Base-by-base conservation (phyloP, 2,888 invertebrate species). In the Chrysodeixis includens region DNA sequence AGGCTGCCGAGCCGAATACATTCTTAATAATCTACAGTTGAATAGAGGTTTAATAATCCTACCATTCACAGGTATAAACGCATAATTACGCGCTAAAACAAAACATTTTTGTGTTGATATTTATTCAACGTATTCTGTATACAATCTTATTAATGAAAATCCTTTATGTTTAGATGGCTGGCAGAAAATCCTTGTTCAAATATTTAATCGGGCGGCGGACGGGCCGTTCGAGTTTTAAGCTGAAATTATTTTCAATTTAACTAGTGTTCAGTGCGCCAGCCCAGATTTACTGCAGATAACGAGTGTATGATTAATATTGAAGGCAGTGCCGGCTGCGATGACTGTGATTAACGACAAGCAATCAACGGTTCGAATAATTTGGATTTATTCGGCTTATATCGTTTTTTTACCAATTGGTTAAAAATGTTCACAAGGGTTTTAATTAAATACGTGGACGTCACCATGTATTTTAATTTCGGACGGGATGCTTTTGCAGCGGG, bases 291-390 rank as follows among this genome's bases (percentile, higher is more conserved):
- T 85, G 79, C 84, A 84, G 88, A 87, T 89, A 90, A 90, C 90
- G 90, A 89, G 88, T 86, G 86, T 87, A 88, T 88, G 88, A 91
- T 90, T 89, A 89, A 90, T 89, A 89, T 88, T 87, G 87, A 87
- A 90, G 82, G 84, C 85, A 82, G 76, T 72, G 67, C 78, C 81
- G 78, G 82, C 83, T 83, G 83, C 82, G 78, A 79, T 81, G 83
- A 83, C 86, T 85, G 89, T 92, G 90, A 92, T 92, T 91, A 92
- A 92, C 89, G 90, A 84, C 81, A 82, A 81, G 84, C 90, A 89
- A 91, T 92, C 89, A 90, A 85, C 88, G 87, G 79, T 81, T 85
- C 85, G 85, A 75, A 75, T 88, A 86, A 88, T 86, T 83, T 84
- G 82, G 81, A 84, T 89, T 90, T 86, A 88, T 88, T 82, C 82